These are phyloP conservation scores for Drosophila nr. fundita DNA, from an alignment of 2,888 invertebrate genomes.

Conservation along the genomic window DNA sequence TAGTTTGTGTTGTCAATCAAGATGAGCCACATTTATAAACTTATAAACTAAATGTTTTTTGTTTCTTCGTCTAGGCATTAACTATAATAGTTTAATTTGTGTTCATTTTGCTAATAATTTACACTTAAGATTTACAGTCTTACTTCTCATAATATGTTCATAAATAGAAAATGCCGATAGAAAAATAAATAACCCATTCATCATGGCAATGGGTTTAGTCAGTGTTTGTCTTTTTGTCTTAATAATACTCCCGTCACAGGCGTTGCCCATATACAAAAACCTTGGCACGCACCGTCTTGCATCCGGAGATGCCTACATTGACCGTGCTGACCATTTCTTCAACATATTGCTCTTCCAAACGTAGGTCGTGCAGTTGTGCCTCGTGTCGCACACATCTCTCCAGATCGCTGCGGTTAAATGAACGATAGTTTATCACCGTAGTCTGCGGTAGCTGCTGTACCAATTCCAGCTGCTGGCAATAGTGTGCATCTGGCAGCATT, in stretches of 20 bases:
- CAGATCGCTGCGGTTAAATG: conserved; percentile 67
- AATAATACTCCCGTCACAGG: neutral
- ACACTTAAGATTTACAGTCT: conserved; percentile 5
- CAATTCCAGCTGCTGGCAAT: conserved; percentile 35
- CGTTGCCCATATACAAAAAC: conserved; percentile 67
- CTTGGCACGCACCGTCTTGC: conserved; percentile 82
- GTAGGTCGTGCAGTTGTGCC: conserved; percentile 50
- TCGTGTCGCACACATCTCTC: conserved; percentile 77
- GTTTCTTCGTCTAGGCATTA: neutral
- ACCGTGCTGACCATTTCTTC: conserved; percentile 71
- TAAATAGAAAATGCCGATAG: neutral
- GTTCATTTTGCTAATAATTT: neutral
- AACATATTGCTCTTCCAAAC: conserved; percentile 54
- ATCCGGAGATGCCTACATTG: conserved; percentile 75
- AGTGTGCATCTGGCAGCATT: conserved; percentile 36
- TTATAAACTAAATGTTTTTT: neutral
- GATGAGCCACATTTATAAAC: neutral
- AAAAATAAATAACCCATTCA: neutral
- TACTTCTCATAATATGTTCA: neutral
- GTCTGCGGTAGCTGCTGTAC: conserved; percentile 55
- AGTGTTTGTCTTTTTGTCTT: neutral
- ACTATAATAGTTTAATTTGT: neutral
- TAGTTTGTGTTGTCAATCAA: neutral
- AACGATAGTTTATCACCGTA: conserved; percentile 67
- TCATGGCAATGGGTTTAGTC: neutral